Evolutionary conservation across 2,888 invertebrate species (phyloP), one percentile per base, ranked within the genome.

Genomic region (Muschampia plurimacula): DNA sequence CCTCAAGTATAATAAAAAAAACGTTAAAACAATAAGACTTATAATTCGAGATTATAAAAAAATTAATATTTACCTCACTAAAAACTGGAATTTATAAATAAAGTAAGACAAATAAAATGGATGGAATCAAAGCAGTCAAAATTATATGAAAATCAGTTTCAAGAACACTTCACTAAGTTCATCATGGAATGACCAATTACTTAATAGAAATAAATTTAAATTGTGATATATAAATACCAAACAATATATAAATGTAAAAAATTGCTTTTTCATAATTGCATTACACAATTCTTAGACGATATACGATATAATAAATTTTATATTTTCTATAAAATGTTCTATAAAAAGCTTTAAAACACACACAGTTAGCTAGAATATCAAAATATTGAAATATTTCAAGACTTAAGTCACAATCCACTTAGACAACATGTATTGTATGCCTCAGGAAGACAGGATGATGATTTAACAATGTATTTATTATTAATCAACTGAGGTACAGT

Each of bases 41-140:
- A 52, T 8, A 2, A 52, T 15, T 52, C 8, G 15, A 52, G 15
- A 52, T 15, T 15, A 52, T 41, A 41, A 10, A 41, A 41, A 41
- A 41, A 41, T 10, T 41, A 8, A 41, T 0, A 15, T 15, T n/a
- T 49, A 49, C n/a, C 9, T 52, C 52, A 52, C 52, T 15, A 52
- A 52, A 36, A 15, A 52, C 15, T 52, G 52, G 52, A 52, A 15
- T 52, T 52, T 52, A 52, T 52, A 15, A 52, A 52, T 52, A 15
- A 52, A 22, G 2, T 9, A 52, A 15, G 52, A 52, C 52, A 52
- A 52, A 52, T 9, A 52, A 52, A 15, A 52, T 52, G 52, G 52
- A 52, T 52, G 52, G 52, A 52, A 52, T 52, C 52, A 15, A 15
- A 52, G 52, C 52, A 52, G 52, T 52, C 52, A 52, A 52, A 52